phyloP scores from a whole-genome alignment of 2,888 invertebrate genomes.

The Plebejus melissa region DNA sequence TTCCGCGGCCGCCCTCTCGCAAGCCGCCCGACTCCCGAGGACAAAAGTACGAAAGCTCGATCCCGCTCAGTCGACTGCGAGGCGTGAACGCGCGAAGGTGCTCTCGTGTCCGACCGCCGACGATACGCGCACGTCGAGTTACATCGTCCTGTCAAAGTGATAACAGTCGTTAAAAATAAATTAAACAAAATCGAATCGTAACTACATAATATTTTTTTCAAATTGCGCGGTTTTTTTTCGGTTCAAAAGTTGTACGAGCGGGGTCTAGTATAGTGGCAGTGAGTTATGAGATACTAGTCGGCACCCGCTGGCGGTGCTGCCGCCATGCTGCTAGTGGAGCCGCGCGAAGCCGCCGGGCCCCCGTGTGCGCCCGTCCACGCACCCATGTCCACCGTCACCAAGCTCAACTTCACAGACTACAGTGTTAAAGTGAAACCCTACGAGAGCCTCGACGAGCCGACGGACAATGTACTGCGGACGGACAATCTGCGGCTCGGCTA shows the following conservation, averaged over 20 bases:
- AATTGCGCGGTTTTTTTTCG: not conserved
- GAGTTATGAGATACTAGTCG: slow-evolving; percentile 57
- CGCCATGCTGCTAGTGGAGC: slow-evolving; percentile 88
- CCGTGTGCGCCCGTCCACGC: slow-evolving; percentile 64
- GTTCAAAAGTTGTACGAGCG: not conserved
- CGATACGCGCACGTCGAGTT: slow-evolving; percentile 26
- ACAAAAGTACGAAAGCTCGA: slow-evolving; percentile 63
- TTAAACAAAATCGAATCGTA: not conserved
- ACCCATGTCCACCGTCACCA: slow-evolving; percentile 69
- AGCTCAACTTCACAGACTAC: slow-evolving; percentile 72
- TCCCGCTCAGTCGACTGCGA: slow-evolving; percentile 38
- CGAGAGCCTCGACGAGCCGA: slow-evolving; percentile 51
- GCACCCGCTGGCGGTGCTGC: slow-evolving; percentile 61
- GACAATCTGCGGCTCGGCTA: slow-evolving; percentile 49
- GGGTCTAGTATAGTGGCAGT: slow-evolving; percentile 34
- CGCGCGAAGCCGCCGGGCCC: slow-evolving; percentile 85
- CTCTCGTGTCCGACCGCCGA: slow-evolving; percentile 52
- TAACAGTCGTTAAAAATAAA: not conserved
- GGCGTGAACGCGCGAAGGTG: slow-evolving; percentile 59
- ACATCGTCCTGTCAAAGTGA: slow-evolving; percentile 21
- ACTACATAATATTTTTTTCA: not conserved
- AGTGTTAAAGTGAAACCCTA: slow-evolving; percentile 71
- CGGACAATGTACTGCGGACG: slow-evolving; percentile 47
- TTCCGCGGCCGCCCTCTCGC: slow-evolving; percentile 70
- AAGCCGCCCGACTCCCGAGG: slow-evolving; percentile 65